Base-by-base conservation (phyloP, 2,888 invertebrate species). In the Apotomis capreana region DNA sequence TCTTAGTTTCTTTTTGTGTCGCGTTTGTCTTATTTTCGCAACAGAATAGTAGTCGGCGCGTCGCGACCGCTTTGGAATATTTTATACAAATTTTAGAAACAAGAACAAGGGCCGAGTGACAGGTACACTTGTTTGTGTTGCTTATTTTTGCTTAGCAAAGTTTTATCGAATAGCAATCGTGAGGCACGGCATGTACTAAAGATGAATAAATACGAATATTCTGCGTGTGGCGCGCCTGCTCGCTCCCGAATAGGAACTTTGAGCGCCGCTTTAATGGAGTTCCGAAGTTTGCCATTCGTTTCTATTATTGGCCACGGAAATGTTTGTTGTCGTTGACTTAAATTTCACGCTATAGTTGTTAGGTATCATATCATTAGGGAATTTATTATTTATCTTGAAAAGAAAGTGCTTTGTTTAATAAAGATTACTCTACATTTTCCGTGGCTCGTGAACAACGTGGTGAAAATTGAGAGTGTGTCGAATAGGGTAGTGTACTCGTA, bases 11-110 rank as follows among this genome's bases (percentile, higher is more conserved):
- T 84, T 81, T 80, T 84, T 82, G 78, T 84, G 84, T 83, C 83
- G 82, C 80, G 79, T 84, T 84, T 81, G 81, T 81, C 80, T 84
- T 86, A 81, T 88, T 87, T 87, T 84, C 81, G 81, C 83, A 81
- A 85, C 84, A 83, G 79, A 85, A 74, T 73, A 75, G 70, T 71
- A 74, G 89, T 86, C 87, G 85, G 88, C 83, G 82, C 88, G 88
- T 84, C 85, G 86, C 86, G 86, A 84, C 84, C 83, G 82, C 82
- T 83, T 84, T 87, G 81, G 92, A 91, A 93, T 93, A 92, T 91
- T 91, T 93, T 92, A 92, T 92, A 92, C 92, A 92, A 92, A 92
- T 92, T 91, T 91, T 89, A 90, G 90, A 90, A 90, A 92, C 87
- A 92, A 92, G 88, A 93, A 91, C 90, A 91, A 88, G 87, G 85